These are phyloP conservation scores for Lepus americanus DNA, from an alignment of 2,113 vertebrate species.

Conservation along the genomic window DNA sequence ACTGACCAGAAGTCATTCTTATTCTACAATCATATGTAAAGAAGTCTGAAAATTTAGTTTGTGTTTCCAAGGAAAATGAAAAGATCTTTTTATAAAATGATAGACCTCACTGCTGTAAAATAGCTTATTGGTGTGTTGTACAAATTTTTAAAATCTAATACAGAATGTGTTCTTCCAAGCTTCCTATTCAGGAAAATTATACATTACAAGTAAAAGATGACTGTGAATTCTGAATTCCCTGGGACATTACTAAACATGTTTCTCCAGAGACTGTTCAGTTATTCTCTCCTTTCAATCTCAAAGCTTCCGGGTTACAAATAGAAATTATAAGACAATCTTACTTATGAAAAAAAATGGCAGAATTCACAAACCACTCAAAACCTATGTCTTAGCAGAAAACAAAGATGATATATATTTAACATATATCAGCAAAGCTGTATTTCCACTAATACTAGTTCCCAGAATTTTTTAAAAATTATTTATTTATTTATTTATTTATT, in stretches of 20 bases:
- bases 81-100: background rate
- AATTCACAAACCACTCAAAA: background rate
- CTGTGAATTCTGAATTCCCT: background rate
- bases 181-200: background rate
- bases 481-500: too few species aligned
- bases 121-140: background rate
- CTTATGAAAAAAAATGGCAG: background rate
- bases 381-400: background rate
- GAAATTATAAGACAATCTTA: background rate
- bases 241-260: background rate
- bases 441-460: background rate
- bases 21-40: background rate
- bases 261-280: background rate
- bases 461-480: background rate
- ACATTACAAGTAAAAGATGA: background rate
- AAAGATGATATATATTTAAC: background rate
- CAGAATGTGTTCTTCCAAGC: background rate
- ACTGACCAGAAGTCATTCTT: background rate
- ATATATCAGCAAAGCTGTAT: background rate
- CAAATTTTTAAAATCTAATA: background rate
- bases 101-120: fast-evolving
- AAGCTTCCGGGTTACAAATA: background rate
- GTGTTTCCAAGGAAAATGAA: background rate
- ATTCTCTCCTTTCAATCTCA: background rate
- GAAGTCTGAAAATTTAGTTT: background rate